phyloP scores from a whole-genome alignment of 2,113 vertebrate species.

The Orthochromis malagaraziensis region DNA sequence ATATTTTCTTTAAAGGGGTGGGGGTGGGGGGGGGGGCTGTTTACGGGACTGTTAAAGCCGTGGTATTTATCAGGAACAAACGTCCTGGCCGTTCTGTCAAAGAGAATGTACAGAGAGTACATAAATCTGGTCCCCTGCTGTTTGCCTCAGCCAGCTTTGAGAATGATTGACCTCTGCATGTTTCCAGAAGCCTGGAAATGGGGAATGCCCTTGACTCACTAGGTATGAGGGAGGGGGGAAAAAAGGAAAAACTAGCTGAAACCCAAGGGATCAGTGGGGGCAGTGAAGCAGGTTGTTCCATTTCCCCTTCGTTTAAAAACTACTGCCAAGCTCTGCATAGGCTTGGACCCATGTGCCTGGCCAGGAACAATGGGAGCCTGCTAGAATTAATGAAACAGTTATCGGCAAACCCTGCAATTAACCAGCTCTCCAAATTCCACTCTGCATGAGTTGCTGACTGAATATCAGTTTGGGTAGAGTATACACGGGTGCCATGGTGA shows the following conservation, averaged over 20 bases:
- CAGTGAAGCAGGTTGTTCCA: slow-evolving; percentile 68
- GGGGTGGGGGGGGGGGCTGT: background rate
- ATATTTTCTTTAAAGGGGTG: background rate
- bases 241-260: slow-evolving; percentile 35
- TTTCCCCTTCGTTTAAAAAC: slow-evolving; percentile 63
- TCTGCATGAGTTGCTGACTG: slow-evolving; percentile 41
- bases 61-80: slow-evolving; percentile 51
- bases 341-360: slow-evolving; percentile 39
- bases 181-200: slow-evolving; percentile 50
- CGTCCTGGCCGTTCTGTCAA: slow-evolving; percentile 5
- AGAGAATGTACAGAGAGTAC: slow-evolving; percentile 23
- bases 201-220: slow-evolving; percentile 66
- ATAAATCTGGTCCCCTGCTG: slow-evolving; percentile 45
- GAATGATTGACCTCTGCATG: slow-evolving; percentile 57
- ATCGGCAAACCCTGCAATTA: slow-evolving; percentile 58
- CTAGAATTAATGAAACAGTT: slow-evolving; percentile 70
- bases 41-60: slow-evolving; percentile 7
- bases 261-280: slow-evolving; percentile 62
- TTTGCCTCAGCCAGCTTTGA: slow-evolving; percentile 36
- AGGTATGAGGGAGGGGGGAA: slow-evolving; percentile 40
- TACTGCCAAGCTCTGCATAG: slow-evolving; percentile 24
- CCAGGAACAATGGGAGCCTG: slow-evolving; percentile 49
- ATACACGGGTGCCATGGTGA: slow-evolving; percentile 32
- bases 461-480: slow-evolving; percentile 31
- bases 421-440: slow-evolving; percentile 48